A percentile compares a stretch with the other conserved stretches of the same genome.
These are phyloP conservation scores for Aporophyla lueneburgensis DNA, from an alignment of 2,888 invertebrate species.

Conservation along the genomic window DNA sequence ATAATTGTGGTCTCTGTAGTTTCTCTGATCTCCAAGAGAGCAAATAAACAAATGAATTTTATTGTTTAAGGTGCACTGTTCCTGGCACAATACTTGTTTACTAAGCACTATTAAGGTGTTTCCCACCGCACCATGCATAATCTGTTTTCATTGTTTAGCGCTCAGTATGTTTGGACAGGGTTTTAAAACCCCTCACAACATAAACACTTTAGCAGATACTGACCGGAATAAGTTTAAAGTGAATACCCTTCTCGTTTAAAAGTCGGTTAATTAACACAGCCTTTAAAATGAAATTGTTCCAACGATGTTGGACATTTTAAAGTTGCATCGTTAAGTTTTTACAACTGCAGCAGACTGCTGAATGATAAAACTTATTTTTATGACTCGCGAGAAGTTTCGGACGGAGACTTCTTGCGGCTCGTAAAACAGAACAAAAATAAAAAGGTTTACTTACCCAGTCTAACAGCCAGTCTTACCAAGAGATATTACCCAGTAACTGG, in stretches of 20 bases:
- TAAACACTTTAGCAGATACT: neutral
- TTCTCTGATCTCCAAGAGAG: conserved; percentile 4
- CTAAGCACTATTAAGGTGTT: conserved; percentile 25
- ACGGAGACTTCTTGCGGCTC: conserved; percentile 25
- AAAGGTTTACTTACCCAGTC: neutral
- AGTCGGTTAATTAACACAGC: conserved; percentile 55
- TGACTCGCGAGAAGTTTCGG: conserved; percentile 58
- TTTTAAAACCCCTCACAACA: neutral
- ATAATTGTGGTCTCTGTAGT: neutral
- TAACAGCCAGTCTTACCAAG: too few species aligned
- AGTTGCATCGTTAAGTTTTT: conserved; percentile 68
- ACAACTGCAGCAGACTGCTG: conserved; percentile 58
- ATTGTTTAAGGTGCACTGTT: conserved; percentile 6
- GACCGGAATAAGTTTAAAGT: conserved; percentile 56
- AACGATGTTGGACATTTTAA: conserved; percentile 42
- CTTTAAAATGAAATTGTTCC: conserved; percentile 41
- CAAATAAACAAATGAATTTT: conserved; percentile 9
- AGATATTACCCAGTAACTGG: too few species aligned
- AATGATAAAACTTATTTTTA: conserved; percentile 67
- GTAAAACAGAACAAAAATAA: conserved; percentile 30
- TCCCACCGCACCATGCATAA: conserved; percentile 15
- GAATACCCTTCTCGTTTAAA: conserved; percentile 24
- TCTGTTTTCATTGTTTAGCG: conserved; percentile 47
- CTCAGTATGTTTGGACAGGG: neutral
- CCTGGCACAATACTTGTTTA: conserved; percentile 28